phyloP scores from a whole-genome alignment of 2,888 invertebrate species.

The Pandemis heparana region DNA sequence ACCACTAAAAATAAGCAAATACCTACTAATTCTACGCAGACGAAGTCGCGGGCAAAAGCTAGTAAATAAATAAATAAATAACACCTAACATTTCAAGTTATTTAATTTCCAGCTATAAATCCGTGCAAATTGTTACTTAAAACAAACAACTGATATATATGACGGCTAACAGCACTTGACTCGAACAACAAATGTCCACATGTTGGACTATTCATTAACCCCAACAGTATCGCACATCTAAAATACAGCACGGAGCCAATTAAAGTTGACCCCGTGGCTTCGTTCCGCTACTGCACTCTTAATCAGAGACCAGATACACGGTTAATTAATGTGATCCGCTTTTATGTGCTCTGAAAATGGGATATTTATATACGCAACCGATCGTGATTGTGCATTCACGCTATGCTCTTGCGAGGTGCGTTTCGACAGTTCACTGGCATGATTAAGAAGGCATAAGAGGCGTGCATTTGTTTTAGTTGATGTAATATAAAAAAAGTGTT shows the following conservation, averaged over 20 bases:
- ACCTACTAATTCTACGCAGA: too few species aligned
- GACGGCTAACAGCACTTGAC: slow-evolving; percentile 68
- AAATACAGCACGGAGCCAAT: slow-evolving; percentile 76
- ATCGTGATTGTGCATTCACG: slow-evolving; percentile 40
- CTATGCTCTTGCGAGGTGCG: slow-evolving; percentile 29
- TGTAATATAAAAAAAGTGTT: too few species aligned
- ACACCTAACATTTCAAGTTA: too few species aligned
- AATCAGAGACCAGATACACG: slow-evolving; percentile 80
- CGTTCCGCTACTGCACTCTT: slow-evolving; percentile 81
- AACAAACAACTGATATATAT: slow-evolving; percentile 59
- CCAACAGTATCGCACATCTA: slow-evolving; percentile 78
- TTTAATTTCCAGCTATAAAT: background rate
- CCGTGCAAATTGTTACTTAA: background rate
- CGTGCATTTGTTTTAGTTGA: slow-evolving; percentile 17
- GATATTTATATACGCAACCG: slow-evolving; percentile 49
- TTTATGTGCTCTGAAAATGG: slow-evolving; percentile 68
- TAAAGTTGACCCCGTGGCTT: slow-evolving; percentile 77
- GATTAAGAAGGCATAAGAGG: slow-evolving; percentile 45
- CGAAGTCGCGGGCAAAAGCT: too few species aligned
- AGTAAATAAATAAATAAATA: too few species aligned
- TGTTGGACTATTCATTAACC: slow-evolving; percentile 79
- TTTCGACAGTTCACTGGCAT: slow-evolving; percentile 27
- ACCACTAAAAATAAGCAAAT: too few species aligned
- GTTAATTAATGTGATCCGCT: slow-evolving; percentile 81
- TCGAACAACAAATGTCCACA: slow-evolving; percentile 79